These are phyloP conservation scores for Leucosticte australis DNA, from an alignment of 2,113 vertebrate species.

Conservation along the genomic window DNA sequence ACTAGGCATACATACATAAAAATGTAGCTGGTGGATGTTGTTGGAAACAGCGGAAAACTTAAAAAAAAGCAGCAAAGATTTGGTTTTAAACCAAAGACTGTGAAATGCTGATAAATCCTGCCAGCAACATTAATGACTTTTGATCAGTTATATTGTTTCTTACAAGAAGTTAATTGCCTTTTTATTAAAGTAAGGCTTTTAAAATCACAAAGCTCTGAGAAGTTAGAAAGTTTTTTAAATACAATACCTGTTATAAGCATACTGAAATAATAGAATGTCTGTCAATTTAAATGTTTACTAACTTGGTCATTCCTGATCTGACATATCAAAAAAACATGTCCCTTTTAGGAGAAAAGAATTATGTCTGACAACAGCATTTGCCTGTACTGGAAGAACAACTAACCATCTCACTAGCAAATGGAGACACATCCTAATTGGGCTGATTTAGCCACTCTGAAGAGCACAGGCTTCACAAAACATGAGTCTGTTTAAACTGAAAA, in stretches of 20 bases:
- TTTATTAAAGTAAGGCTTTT: neutral
- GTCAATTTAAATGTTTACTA: neutral
- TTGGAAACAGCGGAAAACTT: neutral
- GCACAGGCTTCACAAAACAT: neutral
- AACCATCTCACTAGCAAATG: neutral
- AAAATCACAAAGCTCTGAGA: neutral
- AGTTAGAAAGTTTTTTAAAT: neutral
- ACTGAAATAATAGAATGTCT: neutral
- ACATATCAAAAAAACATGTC: neutral
- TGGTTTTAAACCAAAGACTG: neutral
- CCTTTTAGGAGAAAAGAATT: neutral
- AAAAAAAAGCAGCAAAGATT: neutral
- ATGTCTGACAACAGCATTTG: neutral
- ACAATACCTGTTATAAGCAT: neutral
- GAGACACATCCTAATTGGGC: neutral
- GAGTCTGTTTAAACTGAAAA: neutral
- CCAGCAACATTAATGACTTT: neutral
- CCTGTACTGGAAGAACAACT: neutral
- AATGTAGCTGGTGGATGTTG: neutral
- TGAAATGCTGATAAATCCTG: neutral
- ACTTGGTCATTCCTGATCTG: neutral
- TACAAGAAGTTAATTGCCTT: neutral
- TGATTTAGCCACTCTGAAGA: neutral
- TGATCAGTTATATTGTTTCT: neutral
- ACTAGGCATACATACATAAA: neutral